Base-by-base conservation (phyloP, 2,113 vertebrate genomes). In the Jaculus jaculus region DNA sequence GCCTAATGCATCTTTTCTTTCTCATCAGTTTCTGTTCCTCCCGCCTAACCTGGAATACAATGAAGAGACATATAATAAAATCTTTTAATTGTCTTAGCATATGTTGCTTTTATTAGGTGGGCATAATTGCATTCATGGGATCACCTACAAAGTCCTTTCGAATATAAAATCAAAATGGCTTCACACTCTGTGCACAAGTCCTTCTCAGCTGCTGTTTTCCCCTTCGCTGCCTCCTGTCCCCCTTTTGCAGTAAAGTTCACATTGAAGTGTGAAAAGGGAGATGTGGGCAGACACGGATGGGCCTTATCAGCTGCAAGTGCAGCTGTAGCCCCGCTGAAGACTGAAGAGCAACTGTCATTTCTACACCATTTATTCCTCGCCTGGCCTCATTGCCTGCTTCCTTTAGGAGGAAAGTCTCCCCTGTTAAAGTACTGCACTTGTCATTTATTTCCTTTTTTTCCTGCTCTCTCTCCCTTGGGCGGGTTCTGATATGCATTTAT, bases 81-180 rank as follows among this genome's bases (percentile, higher is more conserved):
- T 98, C 98, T 99, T 99, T 99, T 99, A 99, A 98, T 99, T 99
- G 99, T 99, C 99, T 99, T 99, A 99, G 99, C 99, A 99, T 99
- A 99, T 99, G 99, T 99, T 99, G 99, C 99, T 99, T 99, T 99
- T 99, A 99, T 99, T 99, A 99, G 99, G 98, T 99, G 98, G 99
- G 99, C 99, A 99, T 99, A 99, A 99, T 99, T 99, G 99, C 98
- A 99, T 99, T 99, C 99, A 98, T 98, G 98, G 98, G 98, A 99
- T 99, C 99, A 99, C 99, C 99, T 99, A 98, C 98, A 98, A 99
- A 99, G 99, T 99, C 99, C 99, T 99, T 98, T 97, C 97, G 97
- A 98, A 99, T 99, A 99, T 99, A 99, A 99, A 99, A 99, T 99
- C 98, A 98, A 99, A 99, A 99, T 99, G 99, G 99, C 99, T 99